A percentile compares a stretch with the other conserved stretches of the same genome.
phyloP scores from a whole-genome alignment of 2,113 vertebrate species.

The Tetrao urogallus region DNA sequence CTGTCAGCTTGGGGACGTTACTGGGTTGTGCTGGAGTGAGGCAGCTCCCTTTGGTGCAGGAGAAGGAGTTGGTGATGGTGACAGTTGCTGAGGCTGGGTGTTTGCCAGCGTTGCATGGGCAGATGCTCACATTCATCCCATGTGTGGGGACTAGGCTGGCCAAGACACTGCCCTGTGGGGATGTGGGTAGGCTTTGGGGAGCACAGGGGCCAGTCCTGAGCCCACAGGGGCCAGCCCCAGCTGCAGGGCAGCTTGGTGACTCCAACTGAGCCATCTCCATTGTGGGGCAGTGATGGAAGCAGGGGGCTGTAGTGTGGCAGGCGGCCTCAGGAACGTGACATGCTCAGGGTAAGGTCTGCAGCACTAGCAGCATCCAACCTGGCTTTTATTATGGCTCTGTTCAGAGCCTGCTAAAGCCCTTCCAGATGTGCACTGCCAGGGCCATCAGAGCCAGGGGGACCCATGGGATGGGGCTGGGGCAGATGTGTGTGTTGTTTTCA shows the following conservation, averaged over 20 bases:
- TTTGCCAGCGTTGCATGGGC: background rate
- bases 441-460: background rate
- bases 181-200: background rate
- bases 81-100: background rate
- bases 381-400: conserved; percentile 67
- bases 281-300: accelerated
- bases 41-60: background rate
- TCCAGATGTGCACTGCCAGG: conserved; percentile 68
- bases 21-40: background rate
- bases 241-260: background rate
- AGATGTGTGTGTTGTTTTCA: background rate
- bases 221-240: accelerated
- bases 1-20: background rate
- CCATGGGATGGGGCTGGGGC: background rate
- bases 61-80: background rate
- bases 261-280: background rate
- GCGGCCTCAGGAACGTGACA: accelerated
- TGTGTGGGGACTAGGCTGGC: background rate
- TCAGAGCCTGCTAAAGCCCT: conserved; percentile 55
- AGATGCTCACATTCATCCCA: background rate
- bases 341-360: background rate
- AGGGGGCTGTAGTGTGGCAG: background rate
- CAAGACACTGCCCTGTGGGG: accelerated
- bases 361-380: background rate
- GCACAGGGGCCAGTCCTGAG: background rate